A percentile compares a stretch with the other conserved stretches of the same genome.
Evolutionary conservation across 92 coral and sea anemone genomes (phyloP).

Genomic region (Palythoa grandiflora): DNA sequence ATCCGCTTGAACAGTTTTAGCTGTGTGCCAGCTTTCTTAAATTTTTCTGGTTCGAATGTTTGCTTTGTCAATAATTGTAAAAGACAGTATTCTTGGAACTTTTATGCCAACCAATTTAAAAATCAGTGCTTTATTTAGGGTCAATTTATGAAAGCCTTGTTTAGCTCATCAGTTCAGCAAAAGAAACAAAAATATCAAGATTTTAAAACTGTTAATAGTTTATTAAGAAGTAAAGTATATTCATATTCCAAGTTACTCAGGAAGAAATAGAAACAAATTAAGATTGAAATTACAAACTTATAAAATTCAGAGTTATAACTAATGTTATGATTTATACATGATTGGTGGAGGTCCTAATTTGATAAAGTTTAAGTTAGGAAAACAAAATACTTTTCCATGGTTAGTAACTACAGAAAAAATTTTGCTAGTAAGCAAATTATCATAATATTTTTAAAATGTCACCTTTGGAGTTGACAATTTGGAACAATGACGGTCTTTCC

Average conservation of each 20-base stretch:
- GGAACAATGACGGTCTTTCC: too few relatives aligned
- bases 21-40: too few relatives aligned
- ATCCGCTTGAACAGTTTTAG: too few relatives aligned
- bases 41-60: too few relatives aligned
- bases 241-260: not conserved
- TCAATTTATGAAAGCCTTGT: not conserved
- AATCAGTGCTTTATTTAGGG: not conserved
- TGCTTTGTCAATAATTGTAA: too few relatives aligned
- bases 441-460: not conserved
- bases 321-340: not conserved
- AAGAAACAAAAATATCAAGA: not conserved
- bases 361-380: not conserved
- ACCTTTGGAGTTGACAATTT: not conserved
- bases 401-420: too few relatives aligned
- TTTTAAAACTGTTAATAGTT: slow-evolving; percentile 2
- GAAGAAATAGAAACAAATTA: not conserved
- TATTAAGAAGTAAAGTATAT: not conserved
- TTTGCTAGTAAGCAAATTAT: not conserved
- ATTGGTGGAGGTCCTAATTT: not conserved
- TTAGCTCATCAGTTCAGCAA: not conserved
- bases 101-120: not conserved
- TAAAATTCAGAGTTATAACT: not conserved
- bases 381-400: not conserved
- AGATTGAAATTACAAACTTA: not conserved
- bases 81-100: too few relatives aligned